A percentile compares a stretch with the other conserved stretches of the same genome.
Evolutionary conservation across 2,888 invertebrate species (phyloP).

Genomic region (Sarcophaga subvicina): DNA sequence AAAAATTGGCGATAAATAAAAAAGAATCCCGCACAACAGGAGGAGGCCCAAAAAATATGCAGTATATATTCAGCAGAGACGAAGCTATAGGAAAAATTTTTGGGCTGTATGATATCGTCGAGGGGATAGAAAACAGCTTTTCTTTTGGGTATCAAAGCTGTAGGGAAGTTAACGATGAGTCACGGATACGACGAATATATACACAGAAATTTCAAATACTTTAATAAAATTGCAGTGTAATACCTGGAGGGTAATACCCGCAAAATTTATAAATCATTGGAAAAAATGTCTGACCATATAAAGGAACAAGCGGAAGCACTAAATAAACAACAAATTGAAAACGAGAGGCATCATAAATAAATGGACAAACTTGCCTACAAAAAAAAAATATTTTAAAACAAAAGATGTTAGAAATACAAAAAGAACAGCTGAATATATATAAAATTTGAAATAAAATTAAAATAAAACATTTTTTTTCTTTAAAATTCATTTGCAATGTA

Average conservation of each 20-base stretch:
- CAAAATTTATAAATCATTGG: background rate
- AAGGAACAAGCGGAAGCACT: slow-evolving; percentile 9
- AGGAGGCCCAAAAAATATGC: background rate
- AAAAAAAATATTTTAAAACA: slow-evolving; percentile 15
- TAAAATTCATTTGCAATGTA: too few relatives aligned
- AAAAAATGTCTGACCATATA: background rate
- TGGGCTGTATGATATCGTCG: background rate
- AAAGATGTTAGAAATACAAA: slow-evolving; percentile 8
- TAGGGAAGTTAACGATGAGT: too few relatives aligned
- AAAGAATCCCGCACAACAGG: background rate
- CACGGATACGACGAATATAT: background rate
- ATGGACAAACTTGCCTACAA: background rate
- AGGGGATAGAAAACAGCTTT: background rate
- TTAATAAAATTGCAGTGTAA: slow-evolving; percentile 1
- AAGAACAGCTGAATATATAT: background rate
- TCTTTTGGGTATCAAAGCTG: too few relatives aligned
- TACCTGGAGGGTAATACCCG: background rate
- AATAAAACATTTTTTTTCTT: too few relatives aligned
- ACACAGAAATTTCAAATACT: slow-evolving; percentile 16
- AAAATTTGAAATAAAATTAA: too few relatives aligned
- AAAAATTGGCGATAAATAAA: background rate
- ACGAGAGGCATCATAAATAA: slow-evolving; percentile 7
- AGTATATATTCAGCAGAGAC: background rate
- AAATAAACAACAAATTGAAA: background rate
- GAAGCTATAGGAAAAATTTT: background rate